Evolutionary conservation across 2,888 invertebrate species (phyloP).

Genomic region (Lithophane ornitopus): DNA sequence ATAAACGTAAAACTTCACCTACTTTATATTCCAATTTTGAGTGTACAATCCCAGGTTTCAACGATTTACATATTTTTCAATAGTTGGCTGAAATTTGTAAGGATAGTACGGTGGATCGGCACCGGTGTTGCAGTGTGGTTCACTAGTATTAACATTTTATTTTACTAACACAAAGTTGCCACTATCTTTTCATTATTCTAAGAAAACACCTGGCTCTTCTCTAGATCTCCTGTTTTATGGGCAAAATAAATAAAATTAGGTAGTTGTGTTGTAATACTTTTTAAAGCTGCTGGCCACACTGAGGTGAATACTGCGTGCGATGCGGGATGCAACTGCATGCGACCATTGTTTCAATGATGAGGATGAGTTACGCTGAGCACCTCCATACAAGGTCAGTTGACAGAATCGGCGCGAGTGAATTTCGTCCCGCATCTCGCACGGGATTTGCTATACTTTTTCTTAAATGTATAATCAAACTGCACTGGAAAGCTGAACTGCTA

Average conservation of each 20-base stretch:
- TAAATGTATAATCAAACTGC: neutral
- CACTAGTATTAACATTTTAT: constrained; percentile 4
- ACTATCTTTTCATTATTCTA: constrained; percentile 4
- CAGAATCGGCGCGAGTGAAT: no score
- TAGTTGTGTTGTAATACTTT: no score
- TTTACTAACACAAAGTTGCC: neutral
- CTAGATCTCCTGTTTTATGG: neutral
- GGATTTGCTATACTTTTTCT: neutral
- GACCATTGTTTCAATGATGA: no score
- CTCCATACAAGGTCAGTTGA: no score
- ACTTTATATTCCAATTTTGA: constrained; percentile 55
- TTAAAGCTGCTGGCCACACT: no score
- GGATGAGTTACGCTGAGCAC: no score
- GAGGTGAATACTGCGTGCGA: no score
- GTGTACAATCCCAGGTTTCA: constrained; percentile 19
- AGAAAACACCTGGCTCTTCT: neutral
- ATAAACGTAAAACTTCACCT: constrained; percentile 8
- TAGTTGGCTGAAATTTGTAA: constrained; percentile 30
- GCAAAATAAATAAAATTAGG: no score
- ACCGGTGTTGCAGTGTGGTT: neutral
- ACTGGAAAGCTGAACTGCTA: neutral
- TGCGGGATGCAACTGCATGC: no score
- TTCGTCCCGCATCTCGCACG: no score
- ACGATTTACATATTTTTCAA: constrained; percentile 56
- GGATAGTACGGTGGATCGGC: neutral